Evolutionary conservation across 2,888 invertebrate genomes (phyloP).

Genomic region (Harmothoe impar): DNA sequence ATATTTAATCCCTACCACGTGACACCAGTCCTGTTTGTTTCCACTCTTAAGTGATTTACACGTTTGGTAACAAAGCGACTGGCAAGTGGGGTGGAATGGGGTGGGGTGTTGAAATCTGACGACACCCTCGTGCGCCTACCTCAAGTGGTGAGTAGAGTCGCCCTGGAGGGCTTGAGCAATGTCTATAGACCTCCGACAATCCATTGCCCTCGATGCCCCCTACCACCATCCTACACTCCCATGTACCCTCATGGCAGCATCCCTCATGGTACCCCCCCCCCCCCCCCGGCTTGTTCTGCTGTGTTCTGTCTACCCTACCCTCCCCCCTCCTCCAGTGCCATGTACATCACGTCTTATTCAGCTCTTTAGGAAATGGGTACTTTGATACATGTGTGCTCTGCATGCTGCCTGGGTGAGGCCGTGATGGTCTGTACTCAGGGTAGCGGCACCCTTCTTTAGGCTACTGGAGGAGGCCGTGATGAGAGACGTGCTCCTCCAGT

Average conservation of each 20-base stretch:
- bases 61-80: not conserved
- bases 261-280: not conserved
- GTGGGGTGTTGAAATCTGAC: not conserved
- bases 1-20: slow-evolving; percentile 44
- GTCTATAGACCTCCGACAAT: not conserved
- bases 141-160: no score
- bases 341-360: slow-evolving; percentile 18
- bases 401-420: not conserved
- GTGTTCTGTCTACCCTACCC: not conserved
- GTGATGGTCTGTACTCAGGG: no score
- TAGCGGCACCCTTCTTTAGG: not conserved
- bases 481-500: not conserved
- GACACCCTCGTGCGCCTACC: not conserved
- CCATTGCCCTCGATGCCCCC: not conserved
- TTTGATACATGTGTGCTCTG: not conserved
- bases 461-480: not conserved
- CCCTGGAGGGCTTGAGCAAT: not conserved
- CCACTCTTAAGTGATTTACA: slow-evolving; percentile 9
- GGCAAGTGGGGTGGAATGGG: not conserved
- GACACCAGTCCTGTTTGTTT: not conserved
- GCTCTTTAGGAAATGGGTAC: slow-evolving; percentile 4
- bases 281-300: not conserved
- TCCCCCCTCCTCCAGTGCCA: not conserved
- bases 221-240: not conserved
- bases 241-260: not conserved